These are phyloP conservation scores for Erinaceus europaeus DNA, from an alignment of 2,113 vertebrate species.

Conservation along the genomic window DNA sequence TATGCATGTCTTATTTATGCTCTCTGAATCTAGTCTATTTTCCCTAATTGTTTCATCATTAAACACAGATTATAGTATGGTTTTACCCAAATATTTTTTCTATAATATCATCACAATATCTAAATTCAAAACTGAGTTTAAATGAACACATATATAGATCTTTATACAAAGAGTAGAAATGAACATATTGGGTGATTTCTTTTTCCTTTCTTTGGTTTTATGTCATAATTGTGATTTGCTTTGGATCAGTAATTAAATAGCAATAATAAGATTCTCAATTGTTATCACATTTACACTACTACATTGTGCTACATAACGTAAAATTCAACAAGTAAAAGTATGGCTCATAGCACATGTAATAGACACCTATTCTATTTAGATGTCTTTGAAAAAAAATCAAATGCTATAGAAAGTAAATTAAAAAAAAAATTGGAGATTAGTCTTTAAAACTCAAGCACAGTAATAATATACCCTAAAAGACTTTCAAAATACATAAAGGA, in stretches of 20 bases:
- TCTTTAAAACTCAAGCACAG: background rate
- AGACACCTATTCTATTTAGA: slow-evolving; percentile 1
- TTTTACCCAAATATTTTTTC: background rate
- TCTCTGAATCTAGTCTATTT: background rate
- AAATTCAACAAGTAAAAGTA: background rate
- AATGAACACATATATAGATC: background rate
- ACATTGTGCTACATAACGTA: background rate
- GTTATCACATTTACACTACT: background rate
- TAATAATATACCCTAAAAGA: background rate
- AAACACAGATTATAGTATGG: background rate
- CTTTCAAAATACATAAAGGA: background rate
- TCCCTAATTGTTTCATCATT: background rate
- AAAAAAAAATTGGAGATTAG: background rate
- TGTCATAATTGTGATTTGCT: background rate
- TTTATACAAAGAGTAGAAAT: background rate
- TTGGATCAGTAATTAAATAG: background rate
- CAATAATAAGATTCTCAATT: background rate
- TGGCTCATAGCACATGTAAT: background rate
- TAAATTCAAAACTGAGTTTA: background rate
- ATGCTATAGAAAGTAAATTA: background rate
- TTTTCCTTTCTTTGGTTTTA: background rate
- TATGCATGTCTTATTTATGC: rapidly evolving
- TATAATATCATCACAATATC: background rate
- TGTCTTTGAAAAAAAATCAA: slow-evolving; percentile 28
- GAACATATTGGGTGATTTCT: background rate